Evolutionary conservation across 2,113 vertebrate species (phyloP).

Genomic region (Clarias magur): DNA sequence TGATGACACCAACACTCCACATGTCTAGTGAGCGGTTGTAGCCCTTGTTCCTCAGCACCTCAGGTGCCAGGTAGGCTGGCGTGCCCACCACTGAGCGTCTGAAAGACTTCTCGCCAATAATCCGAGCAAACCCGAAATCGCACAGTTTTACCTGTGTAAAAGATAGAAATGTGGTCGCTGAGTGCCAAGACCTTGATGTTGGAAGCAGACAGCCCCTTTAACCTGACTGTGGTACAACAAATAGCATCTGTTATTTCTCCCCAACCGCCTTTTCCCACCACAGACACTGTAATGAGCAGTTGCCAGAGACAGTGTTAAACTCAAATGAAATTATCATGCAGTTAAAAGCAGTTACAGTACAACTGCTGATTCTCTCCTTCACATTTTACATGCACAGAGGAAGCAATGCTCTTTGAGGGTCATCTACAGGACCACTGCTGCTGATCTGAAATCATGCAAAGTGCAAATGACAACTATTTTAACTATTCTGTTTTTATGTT

Average conservation of each 20-base stretch:
- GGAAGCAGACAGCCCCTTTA: constrained; percentile 39
- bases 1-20: constrained; percentile 98
- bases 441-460: not conserved
- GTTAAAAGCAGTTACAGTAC: constrained; percentile 53
- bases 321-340: constrained; percentile 57
- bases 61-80: constrained; percentile 93
- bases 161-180: constrained; percentile 31
- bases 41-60: constrained; percentile 94
- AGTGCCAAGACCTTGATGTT: constrained; percentile 23
- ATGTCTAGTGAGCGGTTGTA: constrained; percentile 98
- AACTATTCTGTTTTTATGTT: constrained; percentile 17
- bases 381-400: constrained; percentile 37
- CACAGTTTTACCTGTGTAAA: constrained; percentile 89
- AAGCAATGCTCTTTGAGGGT: constrained; percentile 31
- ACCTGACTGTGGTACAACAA: constrained; percentile 47
- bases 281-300: constrained; percentile 57
- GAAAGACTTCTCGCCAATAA: constrained; percentile 97
- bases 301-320: constrained; percentile 54
- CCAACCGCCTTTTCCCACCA: constrained; percentile 43
- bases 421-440: not conserved
- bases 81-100: constrained; percentile 94
- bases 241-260: constrained; percentile 55
- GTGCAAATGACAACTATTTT: constrained; percentile 24
- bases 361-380: constrained; percentile 42
- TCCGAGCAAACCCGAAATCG: constrained; percentile 96